Percentiles rank a stretch among this genome's conserved stretches.
Evolutionary conservation across 92 coral and sea anemone genomes (phyloP).

Genomic region (Meandrina meandrites): DNA sequence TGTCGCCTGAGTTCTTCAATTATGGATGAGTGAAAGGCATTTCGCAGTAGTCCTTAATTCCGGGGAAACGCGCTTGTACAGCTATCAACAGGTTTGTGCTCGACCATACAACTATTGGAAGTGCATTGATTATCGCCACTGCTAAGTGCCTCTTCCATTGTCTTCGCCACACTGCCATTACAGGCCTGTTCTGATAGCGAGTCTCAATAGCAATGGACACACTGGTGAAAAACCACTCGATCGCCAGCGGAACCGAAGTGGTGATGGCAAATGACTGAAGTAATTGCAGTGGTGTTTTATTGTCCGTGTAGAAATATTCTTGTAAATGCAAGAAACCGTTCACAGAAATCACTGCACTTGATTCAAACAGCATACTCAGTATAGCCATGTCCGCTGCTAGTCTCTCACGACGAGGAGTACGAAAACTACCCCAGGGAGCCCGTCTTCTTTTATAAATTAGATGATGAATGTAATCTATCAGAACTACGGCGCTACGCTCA

Average conservation of each 20-base stretch:
- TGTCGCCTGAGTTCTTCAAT: not conserved
- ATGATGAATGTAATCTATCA: constrained; percentile 7
- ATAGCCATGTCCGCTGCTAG: constrained; percentile 28
- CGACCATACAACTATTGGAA: constrained; percentile 3
- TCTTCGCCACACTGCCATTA: constrained; percentile 22
- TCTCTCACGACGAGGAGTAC: constrained; percentile 51
- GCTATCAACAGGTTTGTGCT: constrained; percentile 19
- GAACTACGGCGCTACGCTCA: constrained; percentile 5
- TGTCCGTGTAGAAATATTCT: not conserved
- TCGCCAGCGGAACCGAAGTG: constrained; percentile 11
- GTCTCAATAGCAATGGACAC: constrained; percentile 21
- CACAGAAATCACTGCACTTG: constrained; percentile 19
- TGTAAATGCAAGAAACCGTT: constrained; percentile 18
- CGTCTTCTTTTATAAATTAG: constrained; percentile 8
- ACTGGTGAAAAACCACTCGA: constrained; percentile 30
- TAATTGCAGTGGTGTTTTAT: not conserved
- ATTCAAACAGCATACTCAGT: constrained; percentile 22
- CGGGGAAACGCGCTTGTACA: not conserved
- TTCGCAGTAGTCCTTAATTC: not conserved
- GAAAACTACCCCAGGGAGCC: constrained; percentile 41
- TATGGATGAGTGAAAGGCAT: constrained; percentile 1
- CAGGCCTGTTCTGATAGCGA: constrained; percentile 34
- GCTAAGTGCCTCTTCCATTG: constrained; percentile 12
- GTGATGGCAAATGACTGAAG: constrained; percentile 15
- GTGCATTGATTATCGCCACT: constrained; percentile 10